These are phyloP conservation scores for Emydoidea blandingii DNA, from an alignment of 2,797 vertebrate genomes.

Conservation along the genomic window DNA sequence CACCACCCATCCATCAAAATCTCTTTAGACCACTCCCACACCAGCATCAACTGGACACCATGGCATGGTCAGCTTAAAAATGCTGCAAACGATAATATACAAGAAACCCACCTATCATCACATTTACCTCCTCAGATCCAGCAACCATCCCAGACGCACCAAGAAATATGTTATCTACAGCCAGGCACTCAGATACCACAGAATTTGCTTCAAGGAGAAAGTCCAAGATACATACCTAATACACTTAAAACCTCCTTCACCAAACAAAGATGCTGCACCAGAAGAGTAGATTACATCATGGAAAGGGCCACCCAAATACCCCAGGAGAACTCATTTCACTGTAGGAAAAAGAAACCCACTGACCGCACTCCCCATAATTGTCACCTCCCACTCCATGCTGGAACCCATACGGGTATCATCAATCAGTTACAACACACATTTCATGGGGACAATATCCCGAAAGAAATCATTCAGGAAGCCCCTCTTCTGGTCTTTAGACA, in stretches of 20 bases:
- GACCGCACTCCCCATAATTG: neutral
- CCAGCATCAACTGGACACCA: neutral
- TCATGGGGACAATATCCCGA: neutral
- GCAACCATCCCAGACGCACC: neutral
- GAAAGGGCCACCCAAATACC: neutral
- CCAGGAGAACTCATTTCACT: neutral
- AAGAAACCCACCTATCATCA: too few species aligned
- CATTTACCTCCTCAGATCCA: too few species aligned
- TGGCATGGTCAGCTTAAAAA: neutral
- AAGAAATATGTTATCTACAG: neutral
- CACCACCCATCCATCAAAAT: neutral
- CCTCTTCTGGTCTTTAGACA: neutral
- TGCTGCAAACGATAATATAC: neutral
- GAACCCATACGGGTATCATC: neutral
- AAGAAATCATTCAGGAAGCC: neutral
- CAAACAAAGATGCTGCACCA: neutral
- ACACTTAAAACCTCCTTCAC: neutral
- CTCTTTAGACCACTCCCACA: neutral
- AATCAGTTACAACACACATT: neutral
- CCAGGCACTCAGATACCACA: neutral
- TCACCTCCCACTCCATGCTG: neutral
- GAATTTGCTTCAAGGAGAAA: neutral
- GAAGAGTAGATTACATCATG: neutral
- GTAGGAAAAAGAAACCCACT: neutral
- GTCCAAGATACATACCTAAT: neutral